Base-by-base conservation (phyloP, 2,888 invertebrate species). In the Tetramorium bicarinatum region DNA sequence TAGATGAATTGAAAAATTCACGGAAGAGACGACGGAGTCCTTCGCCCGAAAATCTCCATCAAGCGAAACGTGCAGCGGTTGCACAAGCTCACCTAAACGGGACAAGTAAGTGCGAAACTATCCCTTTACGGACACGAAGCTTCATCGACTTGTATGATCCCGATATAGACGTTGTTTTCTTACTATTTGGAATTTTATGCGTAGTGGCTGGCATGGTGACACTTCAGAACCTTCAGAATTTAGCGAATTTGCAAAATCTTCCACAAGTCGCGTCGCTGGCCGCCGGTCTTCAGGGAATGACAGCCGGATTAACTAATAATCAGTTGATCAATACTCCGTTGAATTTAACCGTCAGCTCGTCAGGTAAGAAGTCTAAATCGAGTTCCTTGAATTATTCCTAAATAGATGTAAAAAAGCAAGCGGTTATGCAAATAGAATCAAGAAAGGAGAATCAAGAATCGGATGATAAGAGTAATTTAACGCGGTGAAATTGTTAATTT, bases 291-390 rank as follows among this genome's bases (percentile, higher is more conserved):
- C 96, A 96, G 93, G 96, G 96, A 93, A 96, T 96, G 94, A 95
- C 96, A 88, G 95, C 95, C 89, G 94, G 94, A 72, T 92, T 95
- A 87, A 96, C 96, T 89, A 95, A 95, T 92, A 95, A 95, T 90
- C 96, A 96, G 83, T 96, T 97, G 93, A 97, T 97, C 95, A 97
- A 98, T 95, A 97, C 98, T 83, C 98, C 98, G 49, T 96, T 98
- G 91, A 98, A 98, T 95, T 96, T 98, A 92, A 98, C 97, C 95
- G 97, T 98, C 91, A 97, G 97, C 92, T 95, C 95, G 62, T 95
- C 95, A 85, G 95, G 96, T 96, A 93, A 59, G 82, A 41, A 64
- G 13, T 11, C 29, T 15, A 21, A 62, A 62, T 76, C 18, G 25
- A 52, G 8, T 25, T 52, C 15, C 38, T 52, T 44, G 41, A 76